Base-by-base conservation (phyloP, 2,113 vertebrate species). In the Gulo gulo region DNA sequence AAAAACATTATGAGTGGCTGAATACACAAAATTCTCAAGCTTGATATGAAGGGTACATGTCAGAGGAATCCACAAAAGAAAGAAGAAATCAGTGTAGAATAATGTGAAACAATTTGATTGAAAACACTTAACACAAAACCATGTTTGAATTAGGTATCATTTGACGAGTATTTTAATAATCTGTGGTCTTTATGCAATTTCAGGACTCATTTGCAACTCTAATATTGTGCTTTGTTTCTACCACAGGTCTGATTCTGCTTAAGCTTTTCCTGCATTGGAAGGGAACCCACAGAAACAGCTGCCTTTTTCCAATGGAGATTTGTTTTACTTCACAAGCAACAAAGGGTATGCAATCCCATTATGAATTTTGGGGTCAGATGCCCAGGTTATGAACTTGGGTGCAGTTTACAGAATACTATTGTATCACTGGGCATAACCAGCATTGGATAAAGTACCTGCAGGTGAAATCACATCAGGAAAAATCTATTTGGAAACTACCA, bases 241-340 rank as follows among this genome's bases (percentile, higher is more conserved):
- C 31, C n/a, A 16, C 4, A 45, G 73, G 50, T 94, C 82, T 96
- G 91, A 96, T 88, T 96, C 83, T 96, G 65, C 61, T 55, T 92
- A 45, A 76, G 67, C 10, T 74, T 36, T 97, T 95, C 11, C 55
- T 63, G 9, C 59, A 13, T 45, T 67, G 42, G 45, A 63, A 65
- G 47, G 34, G 80, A 69, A 71, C 34, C 76, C 74, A 84, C 34
- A 87, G 87, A 88, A 88, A 86, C 39, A 88, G 31, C 78, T 39
- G 23, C n/a, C 50, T 88, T 63, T 95, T 89, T 91, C 69, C 39
- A 83, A 2, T 7, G 63, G 86, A 86, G 71, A 89, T n/a, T 47
- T n/a, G 57, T 47, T 95, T 95, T 90, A 95, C 84, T 92, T 95
- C 91, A 85, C 71, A 96, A 91, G 61, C 74, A 93, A 89, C 69